A percentile compares a stretch with the other conserved stretches of the same genome.
Conservation (phyloP, 2,797 vertebrate genomes). For the Pangasius krempfi region DNA sequence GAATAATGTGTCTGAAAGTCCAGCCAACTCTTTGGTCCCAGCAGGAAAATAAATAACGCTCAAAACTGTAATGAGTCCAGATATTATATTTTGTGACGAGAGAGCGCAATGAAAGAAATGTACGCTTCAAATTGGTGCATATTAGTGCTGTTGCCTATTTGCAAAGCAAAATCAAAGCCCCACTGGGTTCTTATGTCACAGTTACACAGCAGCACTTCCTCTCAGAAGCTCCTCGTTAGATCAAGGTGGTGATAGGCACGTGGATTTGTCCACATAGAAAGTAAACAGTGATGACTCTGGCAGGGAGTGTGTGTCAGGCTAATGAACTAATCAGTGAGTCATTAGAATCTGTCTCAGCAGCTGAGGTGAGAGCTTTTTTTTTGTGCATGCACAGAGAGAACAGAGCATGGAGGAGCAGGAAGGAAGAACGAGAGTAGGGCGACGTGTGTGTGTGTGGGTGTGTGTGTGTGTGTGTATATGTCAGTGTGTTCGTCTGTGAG, state of each 20-base stretch:
- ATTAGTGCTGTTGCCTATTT: conserved; percentile 1
- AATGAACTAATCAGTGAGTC: conserved; percentile 78
- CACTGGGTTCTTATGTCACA: not conserved
- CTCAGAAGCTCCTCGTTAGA: conserved; percentile 20
- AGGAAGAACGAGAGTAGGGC: conserved; percentile 61
- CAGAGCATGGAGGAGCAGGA: conserved; percentile 47
- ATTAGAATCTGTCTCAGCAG: conserved; percentile 71
- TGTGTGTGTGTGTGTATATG: conserved; percentile 39
- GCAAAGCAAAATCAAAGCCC: not conserved
- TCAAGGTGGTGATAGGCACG: conserved; percentile 32
- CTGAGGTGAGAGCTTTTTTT: conserved; percentile 37
- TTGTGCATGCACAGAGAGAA: conserved; percentile 55
- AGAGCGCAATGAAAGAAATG: conserved; percentile 22
- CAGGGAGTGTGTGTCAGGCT: conserved; percentile 63
- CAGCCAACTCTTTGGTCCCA: conserved; percentile 36
- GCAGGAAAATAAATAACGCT: conserved; percentile 55
- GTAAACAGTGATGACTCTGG: conserved; percentile 65
- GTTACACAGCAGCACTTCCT: not conserved
- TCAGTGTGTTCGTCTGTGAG: conserved; percentile 8
- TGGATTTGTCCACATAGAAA: conserved; percentile 59
- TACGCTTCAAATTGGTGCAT: not conserved
- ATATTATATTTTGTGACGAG: conserved; percentile 48
- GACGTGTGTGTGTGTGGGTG: conserved; percentile 43
- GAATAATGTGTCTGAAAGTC: conserved; percentile 32
- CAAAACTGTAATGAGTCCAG: conserved; percentile 50